Evolutionary conservation across 2,888 invertebrate genomes (phyloP).

Genomic region (Aleiodes leptofemur): DNA sequence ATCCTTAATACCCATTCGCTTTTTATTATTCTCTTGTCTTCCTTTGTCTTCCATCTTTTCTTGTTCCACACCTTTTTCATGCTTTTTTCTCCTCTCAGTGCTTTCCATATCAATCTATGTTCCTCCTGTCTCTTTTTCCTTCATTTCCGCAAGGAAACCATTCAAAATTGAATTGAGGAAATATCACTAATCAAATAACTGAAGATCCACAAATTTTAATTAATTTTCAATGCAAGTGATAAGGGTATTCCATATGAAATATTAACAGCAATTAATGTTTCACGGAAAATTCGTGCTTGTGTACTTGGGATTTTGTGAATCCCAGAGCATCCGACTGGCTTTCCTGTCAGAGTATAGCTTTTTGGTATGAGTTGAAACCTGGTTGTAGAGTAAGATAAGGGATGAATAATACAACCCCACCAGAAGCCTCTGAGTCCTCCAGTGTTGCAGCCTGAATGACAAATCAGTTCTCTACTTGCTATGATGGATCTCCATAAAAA

Average conservation of each 20-base stretch:
- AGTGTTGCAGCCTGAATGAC: slow-evolving; percentile 70
- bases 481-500: slow-evolving; percentile 22
- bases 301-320: slow-evolving; percentile 33
- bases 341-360: neutral
- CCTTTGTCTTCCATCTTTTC: too few relatives aligned
- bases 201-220: neutral
- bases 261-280: slow-evolving; percentile 24
- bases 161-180: too few relatives aligned
- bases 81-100: too few relatives aligned
- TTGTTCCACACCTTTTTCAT: too few relatives aligned
- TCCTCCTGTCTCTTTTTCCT: too few relatives aligned
- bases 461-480: slow-evolving; percentile 63
- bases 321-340: slow-evolving; percentile 25
- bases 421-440: slow-evolving; percentile 63
- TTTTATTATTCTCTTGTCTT: too few relatives aligned
- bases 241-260: slow-evolving; percentile 3
- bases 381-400: slow-evolving; percentile 63
- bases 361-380: slow-evolving; percentile 22
- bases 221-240: neutral
- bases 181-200: neutral
- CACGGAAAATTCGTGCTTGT: neutral
- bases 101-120: too few relatives aligned
- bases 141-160: too few relatives aligned
- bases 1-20: too few relatives aligned
- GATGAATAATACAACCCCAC: slow-evolving; percentile 70